Conservation (phyloP, 2,797 vertebrate genomes). For the Tauraco hartlaubi region DNA sequence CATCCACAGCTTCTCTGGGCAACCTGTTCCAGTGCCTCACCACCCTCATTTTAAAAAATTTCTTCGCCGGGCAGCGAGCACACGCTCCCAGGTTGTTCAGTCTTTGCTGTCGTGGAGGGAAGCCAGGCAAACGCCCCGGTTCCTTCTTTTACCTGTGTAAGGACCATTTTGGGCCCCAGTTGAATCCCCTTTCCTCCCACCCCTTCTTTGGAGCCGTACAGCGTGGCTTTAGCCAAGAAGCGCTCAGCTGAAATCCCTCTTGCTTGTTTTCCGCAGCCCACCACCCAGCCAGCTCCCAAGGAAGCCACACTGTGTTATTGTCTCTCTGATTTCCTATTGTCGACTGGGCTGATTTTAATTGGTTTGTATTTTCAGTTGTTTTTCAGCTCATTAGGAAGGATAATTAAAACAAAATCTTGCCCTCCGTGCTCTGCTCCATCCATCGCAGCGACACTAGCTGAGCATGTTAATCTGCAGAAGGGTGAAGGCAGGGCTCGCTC, state of each 20-base stretch:
- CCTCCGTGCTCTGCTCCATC: not conserved
- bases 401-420: constrained; percentile 36
- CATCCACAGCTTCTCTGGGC: too few relatives aligned
- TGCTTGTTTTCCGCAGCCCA: not conserved
- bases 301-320: not conserved
- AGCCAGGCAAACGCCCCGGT: not conserved
- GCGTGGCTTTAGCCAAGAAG: not conserved
- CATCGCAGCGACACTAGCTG: not conserved
- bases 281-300: not conserved
- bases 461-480: not conserved
- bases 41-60: too few relatives aligned
- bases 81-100: not conserved
- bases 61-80: not conserved
- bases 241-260: not conserved
- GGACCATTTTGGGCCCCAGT: not conserved
- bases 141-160: not conserved
- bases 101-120: not conserved
- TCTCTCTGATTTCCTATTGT: not conserved
- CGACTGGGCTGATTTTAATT: not conserved
- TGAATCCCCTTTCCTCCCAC: not conserved
- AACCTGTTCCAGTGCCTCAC: too few relatives aligned
- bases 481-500: not conserved
- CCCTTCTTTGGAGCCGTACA: fast-evolving
- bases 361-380: constrained; percentile 24
- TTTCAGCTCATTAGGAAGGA: constrained; percentile 44